Evolutionary conservation across 1,140 invertebrate species (phyloP).

Genomic region (Brachionus plicatilis): DNA sequence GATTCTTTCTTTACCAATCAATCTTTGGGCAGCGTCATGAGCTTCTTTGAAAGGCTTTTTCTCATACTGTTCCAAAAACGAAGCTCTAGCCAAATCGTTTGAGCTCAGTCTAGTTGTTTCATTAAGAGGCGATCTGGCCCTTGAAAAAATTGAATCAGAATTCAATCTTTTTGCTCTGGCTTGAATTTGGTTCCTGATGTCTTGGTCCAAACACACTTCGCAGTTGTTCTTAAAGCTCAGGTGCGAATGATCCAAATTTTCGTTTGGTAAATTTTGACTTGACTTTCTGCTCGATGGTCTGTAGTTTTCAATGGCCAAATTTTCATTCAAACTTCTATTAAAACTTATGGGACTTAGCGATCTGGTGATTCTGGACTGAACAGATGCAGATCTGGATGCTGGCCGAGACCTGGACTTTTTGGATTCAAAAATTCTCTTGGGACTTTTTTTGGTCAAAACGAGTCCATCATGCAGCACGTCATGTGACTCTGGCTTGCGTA

Average conservation of each 20-base stretch:
- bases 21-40: background rate
- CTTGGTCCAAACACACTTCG: conserved; percentile 19
- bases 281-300: background rate
- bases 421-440: background rate
- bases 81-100: conserved; percentile 8
- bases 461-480: conserved; percentile 35
- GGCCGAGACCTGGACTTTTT: background rate
- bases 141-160: background rate
- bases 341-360: conserved; percentile 7
- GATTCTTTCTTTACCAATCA: background rate
- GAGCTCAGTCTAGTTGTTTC: background rate
- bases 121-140: background rate
- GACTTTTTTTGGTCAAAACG: conserved; percentile 18
- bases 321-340: conserved; percentile 2
- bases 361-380: background rate
- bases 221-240: conserved; percentile 23
- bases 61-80: background rate
- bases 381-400: background rate
- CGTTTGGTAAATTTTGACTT: background rate
- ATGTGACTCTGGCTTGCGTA: conserved; percentile 32
- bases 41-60: conserved; percentile 20
- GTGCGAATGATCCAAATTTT: background rate
- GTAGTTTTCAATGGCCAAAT: background rate
- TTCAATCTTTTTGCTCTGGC: background rate
- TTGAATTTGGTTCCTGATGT: background rate